Evolutionary conservation across 2,888 invertebrate species (phyloP), one percentile per base, ranked within the genome.

Genomic region (Anagyrus pseudococci): DNA sequence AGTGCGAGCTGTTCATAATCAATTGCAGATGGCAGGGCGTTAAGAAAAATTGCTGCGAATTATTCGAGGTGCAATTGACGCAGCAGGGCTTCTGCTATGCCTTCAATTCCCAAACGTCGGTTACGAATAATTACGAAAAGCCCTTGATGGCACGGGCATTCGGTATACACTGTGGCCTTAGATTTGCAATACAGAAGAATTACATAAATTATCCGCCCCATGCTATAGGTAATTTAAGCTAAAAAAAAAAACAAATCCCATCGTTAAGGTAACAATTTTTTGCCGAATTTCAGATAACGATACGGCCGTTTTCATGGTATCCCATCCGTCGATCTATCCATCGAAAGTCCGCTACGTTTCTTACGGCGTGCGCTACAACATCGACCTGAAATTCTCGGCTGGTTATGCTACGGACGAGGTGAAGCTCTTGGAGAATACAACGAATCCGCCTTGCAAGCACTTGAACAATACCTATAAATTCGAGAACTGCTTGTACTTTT

Each of bases 401-500:
- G 64, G 69, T 19, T 64, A 68, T 53, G 69, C 75, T 1, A 70
- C 70, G 0, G 15, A 46, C 2, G 50, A 60, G 15, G 70, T 73
- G 15, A 50, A 71, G 40, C 41, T 66, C 2, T 62, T 67, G 4
- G 49, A 62, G 25, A 46, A 50, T 2, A 56, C 63, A 41, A 64
- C 72, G 4, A 65, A 70, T 7, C 71, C 72, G 15, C 65, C 70
- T 3, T 77, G 74, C 47, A 58, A 61, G 22, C 66, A 73, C 4
- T 60, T 64, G 19, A 33, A 64, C 22, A 55, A 26, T 1, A 55
- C 68, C 25, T 74, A 75, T 58, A 61, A 65, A 22, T 61, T 69
- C 22, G 69, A 71, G 15, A 76, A 75, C 61, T 77, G 77, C 57
- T 64, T 70, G 25, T 54, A 67, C 1, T 67, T 69, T 41, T 77